A percentile compares a stretch with the other conserved stretches of the same genome.
These are phyloP conservation scores for Engystomops pustulosus DNA, from an alignment of 2,113 vertebrate genomes.

Conservation along the genomic window DNA sequence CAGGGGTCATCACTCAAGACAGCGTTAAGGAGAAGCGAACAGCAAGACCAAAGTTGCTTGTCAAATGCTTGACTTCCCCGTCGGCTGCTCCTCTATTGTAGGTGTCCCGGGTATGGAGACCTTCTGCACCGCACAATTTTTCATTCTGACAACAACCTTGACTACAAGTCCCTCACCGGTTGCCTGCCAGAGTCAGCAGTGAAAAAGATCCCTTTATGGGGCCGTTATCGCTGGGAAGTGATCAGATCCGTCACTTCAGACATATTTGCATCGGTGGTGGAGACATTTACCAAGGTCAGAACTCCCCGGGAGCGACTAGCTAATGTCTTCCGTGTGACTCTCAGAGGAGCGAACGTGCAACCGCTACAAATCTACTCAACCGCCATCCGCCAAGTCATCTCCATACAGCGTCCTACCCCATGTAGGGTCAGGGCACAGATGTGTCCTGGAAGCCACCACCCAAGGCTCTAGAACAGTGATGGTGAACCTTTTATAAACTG, in stretches of 20 bases:
- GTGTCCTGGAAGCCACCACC: too few relatives aligned
- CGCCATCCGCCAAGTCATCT: too few relatives aligned
- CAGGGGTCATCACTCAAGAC: slow-evolving; percentile 78
- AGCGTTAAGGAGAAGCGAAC: slow-evolving; percentile 83
- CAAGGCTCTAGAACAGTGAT: too few relatives aligned
- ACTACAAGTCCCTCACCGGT: slow-evolving; percentile 42
- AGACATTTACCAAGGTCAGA: slow-evolving; percentile 32
- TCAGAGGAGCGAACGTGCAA: background rate
- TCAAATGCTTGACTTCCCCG: slow-evolving; percentile 80
- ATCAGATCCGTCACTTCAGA: background rate
- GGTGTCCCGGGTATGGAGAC: slow-evolving; percentile 76
- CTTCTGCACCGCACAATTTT: slow-evolving; percentile 82
- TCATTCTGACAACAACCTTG: slow-evolving; percentile 83
- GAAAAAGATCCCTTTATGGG: slow-evolving; percentile 33
- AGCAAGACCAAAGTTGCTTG: slow-evolving; percentile 80
- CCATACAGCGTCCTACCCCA: too few relatives aligned
- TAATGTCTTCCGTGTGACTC: slow-evolving; percentile 24
- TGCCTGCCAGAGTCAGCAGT: slow-evolving; percentile 22
- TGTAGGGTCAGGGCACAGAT: too few relatives aligned
- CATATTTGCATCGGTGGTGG: slow-evolving; percentile 22
- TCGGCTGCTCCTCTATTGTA: slow-evolving; percentile 70
- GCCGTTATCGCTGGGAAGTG: slow-evolving; percentile 11
- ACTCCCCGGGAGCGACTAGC: background rate
- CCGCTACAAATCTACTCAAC: background rate
- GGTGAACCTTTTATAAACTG: too few relatives aligned